Percentiles rank a stretch among this genome's conserved stretches.
Conservation (phyloP, 1,140 invertebrate genomes). For the Drosophila sp. region DNA sequence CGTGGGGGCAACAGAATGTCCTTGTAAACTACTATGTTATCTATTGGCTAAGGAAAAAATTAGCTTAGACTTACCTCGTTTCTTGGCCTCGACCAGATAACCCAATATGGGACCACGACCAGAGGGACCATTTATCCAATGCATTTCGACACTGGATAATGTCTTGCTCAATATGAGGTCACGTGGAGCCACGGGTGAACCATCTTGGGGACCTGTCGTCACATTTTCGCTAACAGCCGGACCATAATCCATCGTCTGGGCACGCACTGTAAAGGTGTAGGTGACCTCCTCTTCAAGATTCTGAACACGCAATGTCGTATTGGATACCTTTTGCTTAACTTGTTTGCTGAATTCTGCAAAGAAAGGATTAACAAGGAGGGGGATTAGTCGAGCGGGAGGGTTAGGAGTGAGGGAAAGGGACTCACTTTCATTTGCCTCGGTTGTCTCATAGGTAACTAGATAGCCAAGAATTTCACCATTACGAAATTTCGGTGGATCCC, state of each 20-base stretch:
- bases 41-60: too few species aligned
- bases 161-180: constrained; percentile 90
- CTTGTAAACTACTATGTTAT: too few species aligned
- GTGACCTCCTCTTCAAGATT: constrained; percentile 95
- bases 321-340: constrained; percentile 95
- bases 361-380: background rate
- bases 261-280: constrained; percentile 95
- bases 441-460: constrained; percentile 96
- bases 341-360: constrained; percentile 92
- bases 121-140: constrained; percentile 94
- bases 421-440: constrained; percentile 94
- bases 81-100: constrained; percentile 95
- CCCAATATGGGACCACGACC: constrained; percentile 93
- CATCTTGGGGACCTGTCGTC: constrained; percentile 96
- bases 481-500: constrained; percentile 94
- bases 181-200: constrained; percentile 91
- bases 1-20: too few species aligned
- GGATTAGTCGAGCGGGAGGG: background rate
- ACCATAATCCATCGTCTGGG: constrained; percentile 94
- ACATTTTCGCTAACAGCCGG: constrained; percentile 91
- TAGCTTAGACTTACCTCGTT: constrained; percentile 88
- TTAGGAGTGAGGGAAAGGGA: constrained; percentile 55
- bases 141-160: constrained; percentile 92
- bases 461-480: constrained; percentile 97
- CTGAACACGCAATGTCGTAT: constrained; percentile 90